Percentiles rank a stretch among this genome's conserved stretches.
phyloP scores from a whole-genome alignment of 1,140 invertebrate species.

The Heterodera schachtii region DNA sequence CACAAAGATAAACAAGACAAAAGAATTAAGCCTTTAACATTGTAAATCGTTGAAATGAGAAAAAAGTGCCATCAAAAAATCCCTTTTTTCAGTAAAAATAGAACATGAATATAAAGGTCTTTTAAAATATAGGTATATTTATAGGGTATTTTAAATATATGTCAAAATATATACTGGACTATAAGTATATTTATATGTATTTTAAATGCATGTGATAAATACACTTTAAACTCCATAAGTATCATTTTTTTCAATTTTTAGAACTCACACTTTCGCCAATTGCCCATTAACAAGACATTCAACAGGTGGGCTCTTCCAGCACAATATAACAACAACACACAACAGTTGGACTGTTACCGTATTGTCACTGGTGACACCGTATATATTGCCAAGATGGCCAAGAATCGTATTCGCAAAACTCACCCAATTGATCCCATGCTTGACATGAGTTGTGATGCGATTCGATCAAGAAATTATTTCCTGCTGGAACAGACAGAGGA shows the following conservation, averaged over 20 bases:
- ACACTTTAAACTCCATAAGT: not conserved
- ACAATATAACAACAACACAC: not conserved
- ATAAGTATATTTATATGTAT: too few relatives aligned
- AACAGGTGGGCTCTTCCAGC: not conserved
- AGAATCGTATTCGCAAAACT: constrained; percentile 8
- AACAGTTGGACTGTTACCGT: constrained; percentile 24
- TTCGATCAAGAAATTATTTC: constrained; percentile 44
- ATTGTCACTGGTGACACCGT: constrained; percentile 22
- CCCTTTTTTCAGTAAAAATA: too few relatives aligned
- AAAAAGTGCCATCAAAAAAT: too few relatives aligned
- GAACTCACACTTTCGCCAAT: not conserved
- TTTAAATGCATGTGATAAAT: too few relatives aligned
- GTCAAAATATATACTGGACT: too few relatives aligned
- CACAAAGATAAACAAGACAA: too few relatives aligned
- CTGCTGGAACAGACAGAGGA: constrained; percentile 13
- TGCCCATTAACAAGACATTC: not conserved
- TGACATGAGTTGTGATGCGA: constrained; percentile 40
- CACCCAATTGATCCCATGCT: not conserved
- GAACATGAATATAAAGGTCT: too few relatives aligned
- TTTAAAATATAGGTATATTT: too few relatives aligned
- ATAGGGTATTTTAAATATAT: too few relatives aligned
- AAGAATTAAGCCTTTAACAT: too few relatives aligned
- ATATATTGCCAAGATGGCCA: constrained; percentile 20
- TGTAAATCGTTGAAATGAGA: too few relatives aligned
- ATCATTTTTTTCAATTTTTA: not conserved